These are phyloP conservation scores for Numida meleagris DNA, from an alignment of 2,113 vertebrate species.

Conservation along the genomic window DNA sequence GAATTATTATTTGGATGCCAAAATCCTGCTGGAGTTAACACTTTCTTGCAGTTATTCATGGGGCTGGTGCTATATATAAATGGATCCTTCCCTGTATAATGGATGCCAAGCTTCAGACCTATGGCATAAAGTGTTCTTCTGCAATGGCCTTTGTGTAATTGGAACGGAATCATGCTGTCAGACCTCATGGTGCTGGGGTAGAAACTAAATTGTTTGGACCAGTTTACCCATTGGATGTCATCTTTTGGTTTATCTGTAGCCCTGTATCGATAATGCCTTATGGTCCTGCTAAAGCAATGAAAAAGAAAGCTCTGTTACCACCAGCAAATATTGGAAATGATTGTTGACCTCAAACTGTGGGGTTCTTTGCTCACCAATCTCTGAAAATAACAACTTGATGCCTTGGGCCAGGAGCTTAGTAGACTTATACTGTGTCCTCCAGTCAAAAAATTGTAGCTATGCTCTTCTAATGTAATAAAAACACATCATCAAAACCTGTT, in stretches of 20 bases:
- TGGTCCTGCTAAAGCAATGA: slow-evolving; percentile 46
- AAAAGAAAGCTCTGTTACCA: slow-evolving; percentile 40
- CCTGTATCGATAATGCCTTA: not conserved
- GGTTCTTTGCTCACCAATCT: slow-evolving; percentile 40
- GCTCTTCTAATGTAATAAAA: slow-evolving; percentile 71
- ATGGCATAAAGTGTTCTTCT: slow-evolving; percentile 64
- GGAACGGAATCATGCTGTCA: slow-evolving; percentile 56
- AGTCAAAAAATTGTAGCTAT: slow-evolving; percentile 68
- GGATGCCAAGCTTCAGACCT: slow-evolving; percentile 71
- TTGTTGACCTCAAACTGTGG: not conserved
- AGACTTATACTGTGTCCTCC: slow-evolving; percentile 67
- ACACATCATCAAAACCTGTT: slow-evolving; percentile 65
- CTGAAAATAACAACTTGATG: slow-evolving; percentile 53
- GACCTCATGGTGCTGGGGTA: slow-evolving; percentile 51
- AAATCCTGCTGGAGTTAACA: slow-evolving; percentile 71
- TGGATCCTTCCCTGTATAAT: slow-evolving; percentile 66
- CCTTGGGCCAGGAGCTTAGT: slow-evolving; percentile 67
- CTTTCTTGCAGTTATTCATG: slow-evolving; percentile 64
- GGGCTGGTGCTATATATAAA: slow-evolving; percentile 65
- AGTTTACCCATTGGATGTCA: slow-evolving; percentile 55
- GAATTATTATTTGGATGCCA: slow-evolving; percentile 73
- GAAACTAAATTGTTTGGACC: slow-evolving; percentile 53
- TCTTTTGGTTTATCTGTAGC: slow-evolving; percentile 8
- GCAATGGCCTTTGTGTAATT: slow-evolving; percentile 47
- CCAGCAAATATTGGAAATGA: slow-evolving; percentile 40